Conservation (phyloP, 2,888 invertebrate species). For the Toxonevra muliebris region DNA sequence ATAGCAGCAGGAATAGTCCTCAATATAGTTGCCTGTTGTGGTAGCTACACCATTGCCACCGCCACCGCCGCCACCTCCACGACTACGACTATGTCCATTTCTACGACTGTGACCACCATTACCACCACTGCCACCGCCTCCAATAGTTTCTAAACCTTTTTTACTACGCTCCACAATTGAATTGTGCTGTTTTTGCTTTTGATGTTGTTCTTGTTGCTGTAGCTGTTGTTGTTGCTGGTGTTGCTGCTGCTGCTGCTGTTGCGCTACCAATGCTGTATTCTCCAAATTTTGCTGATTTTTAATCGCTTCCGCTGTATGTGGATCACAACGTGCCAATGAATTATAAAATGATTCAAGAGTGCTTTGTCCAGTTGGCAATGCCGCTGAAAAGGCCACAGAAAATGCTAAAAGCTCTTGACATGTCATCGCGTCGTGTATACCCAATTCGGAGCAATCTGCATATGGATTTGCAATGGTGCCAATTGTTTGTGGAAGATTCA, state of each 20-base stretch:
- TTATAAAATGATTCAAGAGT: slow-evolving; percentile 85
- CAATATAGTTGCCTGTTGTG: slow-evolving; percentile 64
- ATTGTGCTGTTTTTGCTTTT: slow-evolving; percentile 31
- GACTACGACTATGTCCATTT: slow-evolving; percentile 21
- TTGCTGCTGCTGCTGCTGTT: slow-evolving; percentile 45
- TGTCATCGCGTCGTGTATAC: slow-evolving; percentile 65
- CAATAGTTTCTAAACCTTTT: slow-evolving; percentile 14
- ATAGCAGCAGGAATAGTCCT: slow-evolving; percentile 80
- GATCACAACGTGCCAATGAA: slow-evolving; percentile 79
- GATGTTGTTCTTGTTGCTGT: slow-evolving; percentile 34
- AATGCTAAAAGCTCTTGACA: slow-evolving; percentile 93
- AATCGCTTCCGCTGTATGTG: slow-evolving; percentile 59
- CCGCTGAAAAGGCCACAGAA: slow-evolving; percentile 90
- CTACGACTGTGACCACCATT: slow-evolving; percentile 11
- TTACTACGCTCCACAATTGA: slow-evolving; percentile 26
- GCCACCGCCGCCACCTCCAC: slow-evolving; percentile 13
- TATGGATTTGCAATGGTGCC: slow-evolving; percentile 63
- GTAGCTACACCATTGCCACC: slow-evolving; percentile 13
- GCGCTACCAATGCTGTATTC: slow-evolving; percentile 51
- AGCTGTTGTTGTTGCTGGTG: slow-evolving; percentile 31
- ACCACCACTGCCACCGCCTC: slow-evolving; percentile 30
- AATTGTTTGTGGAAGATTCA: slow-evolving; percentile 66
- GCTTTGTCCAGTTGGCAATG: slow-evolving; percentile 86
- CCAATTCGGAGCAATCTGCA: slow-evolving; percentile 69
- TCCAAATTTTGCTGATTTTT: slow-evolving; percentile 54